Base-by-base conservation (phyloP, 2,113 vertebrate genomes). In the Percina caprodes region DNA sequence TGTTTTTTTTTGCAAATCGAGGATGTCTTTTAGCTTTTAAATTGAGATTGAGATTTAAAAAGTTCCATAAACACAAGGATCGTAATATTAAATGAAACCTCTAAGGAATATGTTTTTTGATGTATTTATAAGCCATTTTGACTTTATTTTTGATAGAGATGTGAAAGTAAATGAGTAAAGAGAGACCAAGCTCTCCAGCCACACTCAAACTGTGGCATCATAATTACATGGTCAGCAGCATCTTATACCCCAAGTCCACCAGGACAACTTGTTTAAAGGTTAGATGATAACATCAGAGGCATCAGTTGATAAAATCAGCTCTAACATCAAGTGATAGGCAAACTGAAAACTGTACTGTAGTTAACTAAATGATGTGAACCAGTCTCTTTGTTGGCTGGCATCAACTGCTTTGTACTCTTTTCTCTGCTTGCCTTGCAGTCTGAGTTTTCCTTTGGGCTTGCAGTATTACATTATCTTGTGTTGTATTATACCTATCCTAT, bases 381-480 rank as follows among this genome's bases (percentile, higher is more conserved):
- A 2, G 26, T 24, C 51, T 48, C 14, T 46, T 2, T 26, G 35
- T 24, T 73, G 75, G 52, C 68, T 61, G 63, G 21, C 46, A 24
- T 80, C 76, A 33, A 6, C 49, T 23, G 26, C 52, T 30, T 45
- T 30, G 61, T 59, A 16, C 52, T 74, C 59, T 59, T 73, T 61
- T 58, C 70, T 77, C 72, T 69, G 71, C 71, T 65, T 55, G 35
- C 74, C 35, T 72, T 72, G 39, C 58, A 59, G 23, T 81, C 67
- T 49, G 26, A 65, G 24, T 78, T 83, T 51, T 54, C 72, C 84
- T 86, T 26, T 65, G 79, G 73, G 81, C 15, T 66, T 51, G 46
- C 51, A 39, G 35, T 58, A 90, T 88, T 86, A 83, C 80, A 86
- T 87, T 83, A 86, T 83, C 63, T 24, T 86, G 79, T 83, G 67